Percentiles rank a stretch among this genome's conserved stretches.
Evolutionary conservation across 2,797 vertebrate genomes (phyloP).

Genomic region (Parambassis ranga): DNA sequence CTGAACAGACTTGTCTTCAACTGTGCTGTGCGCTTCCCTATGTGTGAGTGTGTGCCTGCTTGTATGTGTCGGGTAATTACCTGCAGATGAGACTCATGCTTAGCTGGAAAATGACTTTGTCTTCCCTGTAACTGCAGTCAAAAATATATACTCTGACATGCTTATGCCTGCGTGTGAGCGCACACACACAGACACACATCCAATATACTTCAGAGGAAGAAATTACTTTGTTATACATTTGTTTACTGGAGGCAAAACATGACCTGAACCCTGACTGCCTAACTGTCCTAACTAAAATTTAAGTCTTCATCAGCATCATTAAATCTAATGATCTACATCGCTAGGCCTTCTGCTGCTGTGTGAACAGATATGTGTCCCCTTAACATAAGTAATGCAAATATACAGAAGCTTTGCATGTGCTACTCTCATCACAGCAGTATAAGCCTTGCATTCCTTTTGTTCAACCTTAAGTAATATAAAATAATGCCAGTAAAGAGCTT

Average conservation of each 20-base stretch:
- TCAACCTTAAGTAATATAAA: too few relatives aligned
- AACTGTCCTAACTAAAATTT: too few relatives aligned
- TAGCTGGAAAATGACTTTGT: constrained; percentile 24
- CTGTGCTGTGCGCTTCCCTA: constrained; percentile 24
- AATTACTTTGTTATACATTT: background rate
- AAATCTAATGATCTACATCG: too few relatives aligned
- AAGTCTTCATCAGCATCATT: too few relatives aligned
- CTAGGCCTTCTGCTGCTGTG: too few relatives aligned
- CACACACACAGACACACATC: background rate
- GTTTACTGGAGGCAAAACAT: background rate
- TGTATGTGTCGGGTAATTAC: constrained; percentile 41
- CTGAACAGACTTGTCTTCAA: constrained; percentile 67
- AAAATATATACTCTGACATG: constrained; percentile 7
- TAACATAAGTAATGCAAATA: background rate
- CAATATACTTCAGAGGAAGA: background rate
- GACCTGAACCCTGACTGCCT: background rate
- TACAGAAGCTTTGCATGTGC: background rate
- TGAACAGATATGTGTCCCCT: background rate
- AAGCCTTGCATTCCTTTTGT: background rate
- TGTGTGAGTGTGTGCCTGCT: background rate
- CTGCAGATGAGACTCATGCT: constrained; percentile 30
- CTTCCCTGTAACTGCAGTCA: constrained; percentile 10
- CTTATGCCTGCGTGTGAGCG: background rate
- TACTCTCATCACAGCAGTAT: background rate
- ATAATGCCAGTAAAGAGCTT: too few relatives aligned